Percentiles rank a stretch among this genome's conserved stretches.
phyloP scores from a whole-genome alignment of 2,113 vertebrate genomes.

The Lonchura striata region DNA sequence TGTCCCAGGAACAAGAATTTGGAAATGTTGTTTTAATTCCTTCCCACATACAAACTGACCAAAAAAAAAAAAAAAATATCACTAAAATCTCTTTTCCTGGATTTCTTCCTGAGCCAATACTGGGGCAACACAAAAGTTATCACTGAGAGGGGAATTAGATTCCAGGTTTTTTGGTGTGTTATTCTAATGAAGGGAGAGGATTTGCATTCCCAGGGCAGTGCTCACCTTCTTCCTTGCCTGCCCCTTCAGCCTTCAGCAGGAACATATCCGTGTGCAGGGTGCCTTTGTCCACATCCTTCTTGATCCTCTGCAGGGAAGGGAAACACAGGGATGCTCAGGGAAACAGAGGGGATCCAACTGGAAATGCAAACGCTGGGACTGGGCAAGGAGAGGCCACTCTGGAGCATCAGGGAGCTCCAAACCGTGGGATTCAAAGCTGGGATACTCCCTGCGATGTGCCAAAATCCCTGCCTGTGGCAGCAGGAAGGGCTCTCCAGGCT shows the following conservation, averaged over 20 bases:
- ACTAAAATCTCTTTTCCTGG: not conserved
- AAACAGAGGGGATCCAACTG: not conserved
- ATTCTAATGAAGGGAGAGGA: not conserved
- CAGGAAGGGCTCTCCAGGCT: not conserved
- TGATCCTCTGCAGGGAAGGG: constrained; percentile 80
- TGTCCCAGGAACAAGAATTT: not conserved
- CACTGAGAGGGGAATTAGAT: not conserved
- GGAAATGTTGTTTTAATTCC: not conserved
- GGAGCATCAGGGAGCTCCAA: not conserved
- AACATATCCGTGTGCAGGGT: constrained; percentile 92
- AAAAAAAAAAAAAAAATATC: not conserved
- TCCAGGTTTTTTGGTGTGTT: not conserved
- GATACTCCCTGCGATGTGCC: not conserved
- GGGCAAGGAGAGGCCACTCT: not conserved
- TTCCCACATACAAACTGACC: not conserved
- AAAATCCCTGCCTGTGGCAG: not conserved
- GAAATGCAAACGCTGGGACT: not conserved
- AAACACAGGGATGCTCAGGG: not conserved
- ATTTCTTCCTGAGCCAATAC: not conserved
- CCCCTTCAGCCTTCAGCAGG: constrained; percentile 81
- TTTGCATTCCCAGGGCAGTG: not conserved
- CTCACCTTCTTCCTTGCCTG: constrained; percentile 80
- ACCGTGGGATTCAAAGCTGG: not conserved
- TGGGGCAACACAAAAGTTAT: not conserved
- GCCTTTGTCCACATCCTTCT: constrained; percentile 94